Conservation (phyloP, 2,113 vertebrate species). For the Cnemophilus loriae region DNA sequence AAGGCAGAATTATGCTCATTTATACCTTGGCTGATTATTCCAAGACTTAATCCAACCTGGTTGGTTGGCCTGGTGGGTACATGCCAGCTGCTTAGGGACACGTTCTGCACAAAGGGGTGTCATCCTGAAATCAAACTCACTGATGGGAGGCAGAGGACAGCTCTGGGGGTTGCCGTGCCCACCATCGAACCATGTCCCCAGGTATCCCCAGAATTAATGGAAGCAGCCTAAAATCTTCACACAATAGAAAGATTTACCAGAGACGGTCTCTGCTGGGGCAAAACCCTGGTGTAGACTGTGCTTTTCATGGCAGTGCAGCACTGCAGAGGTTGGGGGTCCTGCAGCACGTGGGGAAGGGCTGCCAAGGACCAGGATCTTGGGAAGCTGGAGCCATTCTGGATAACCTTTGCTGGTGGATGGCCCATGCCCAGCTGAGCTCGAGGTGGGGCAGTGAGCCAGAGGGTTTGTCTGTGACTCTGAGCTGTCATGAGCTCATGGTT, state of each 20-base stretch:
- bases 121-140: neutral
- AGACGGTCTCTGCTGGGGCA: neutral
- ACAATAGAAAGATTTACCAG: neutral
- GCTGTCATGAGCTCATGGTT: neutral
- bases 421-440: neutral
- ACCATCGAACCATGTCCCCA: neutral
- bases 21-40: neutral
- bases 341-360: neutral
- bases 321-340: neutral
- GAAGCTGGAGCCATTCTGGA: neutral
- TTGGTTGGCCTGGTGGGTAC: neutral
- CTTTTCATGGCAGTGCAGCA: neutral
- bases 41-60: neutral
- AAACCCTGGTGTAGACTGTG: neutral
- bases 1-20: neutral
- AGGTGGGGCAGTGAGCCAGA: neutral
- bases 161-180: neutral
- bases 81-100: neutral
- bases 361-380: neutral
- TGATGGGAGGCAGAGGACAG: neutral
- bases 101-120: accelerated
- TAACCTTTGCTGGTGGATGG: neutral
- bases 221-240: neutral
- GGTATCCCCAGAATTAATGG: neutral
- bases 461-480: neutral